phyloP scores from a whole-genome alignment of 2,113 vertebrate genomes.

The Notarius lentiginosus region DNA sequence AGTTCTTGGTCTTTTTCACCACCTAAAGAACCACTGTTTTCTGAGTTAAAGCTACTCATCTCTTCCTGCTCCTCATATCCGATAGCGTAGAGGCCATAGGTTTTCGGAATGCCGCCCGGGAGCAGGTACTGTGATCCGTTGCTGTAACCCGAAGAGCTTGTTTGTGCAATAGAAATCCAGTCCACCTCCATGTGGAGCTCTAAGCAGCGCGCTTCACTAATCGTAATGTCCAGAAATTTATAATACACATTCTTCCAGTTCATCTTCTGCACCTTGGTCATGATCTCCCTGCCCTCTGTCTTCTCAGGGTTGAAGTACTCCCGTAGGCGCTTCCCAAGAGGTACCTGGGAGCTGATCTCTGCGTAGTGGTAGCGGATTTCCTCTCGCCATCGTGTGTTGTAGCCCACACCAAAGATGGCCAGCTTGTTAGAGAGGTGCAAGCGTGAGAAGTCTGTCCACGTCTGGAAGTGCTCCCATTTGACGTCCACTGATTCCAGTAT shows the following conservation, averaged over 20 bases:
- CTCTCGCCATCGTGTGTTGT: constrained; percentile 96
- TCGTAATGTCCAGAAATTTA: constrained; percentile 96
- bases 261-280: constrained; percentile 98
- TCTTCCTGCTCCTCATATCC: constrained; percentile 80
- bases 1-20: constrained; percentile 64
- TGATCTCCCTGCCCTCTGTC: constrained; percentile 87
- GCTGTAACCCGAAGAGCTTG: constrained; percentile 77
- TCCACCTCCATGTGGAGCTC: constrained; percentile 97
- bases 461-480: constrained; percentile 97
- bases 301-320: constrained; percentile 98
- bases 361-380: constrained; percentile 95
- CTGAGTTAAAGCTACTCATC: constrained; percentile 51
- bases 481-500: constrained; percentile 94
- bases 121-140: constrained; percentile 89
- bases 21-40: constrained; percentile 66
- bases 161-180: constrained; percentile 90
- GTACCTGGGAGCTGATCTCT: constrained; percentile 96
- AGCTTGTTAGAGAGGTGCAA: constrained; percentile 97
- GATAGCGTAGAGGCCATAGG: constrained; percentile 89
- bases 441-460: constrained; percentile 95
- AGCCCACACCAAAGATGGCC: constrained; percentile 96
- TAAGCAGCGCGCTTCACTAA: constrained; percentile 91
- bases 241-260: constrained; percentile 99
- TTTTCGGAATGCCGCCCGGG: constrained; percentile 91
- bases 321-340: constrained; percentile 89